Evolutionary conservation across 2,797 vertebrate species (phyloP).

Genomic region (Hippopotamyrus pictus): DNA sequence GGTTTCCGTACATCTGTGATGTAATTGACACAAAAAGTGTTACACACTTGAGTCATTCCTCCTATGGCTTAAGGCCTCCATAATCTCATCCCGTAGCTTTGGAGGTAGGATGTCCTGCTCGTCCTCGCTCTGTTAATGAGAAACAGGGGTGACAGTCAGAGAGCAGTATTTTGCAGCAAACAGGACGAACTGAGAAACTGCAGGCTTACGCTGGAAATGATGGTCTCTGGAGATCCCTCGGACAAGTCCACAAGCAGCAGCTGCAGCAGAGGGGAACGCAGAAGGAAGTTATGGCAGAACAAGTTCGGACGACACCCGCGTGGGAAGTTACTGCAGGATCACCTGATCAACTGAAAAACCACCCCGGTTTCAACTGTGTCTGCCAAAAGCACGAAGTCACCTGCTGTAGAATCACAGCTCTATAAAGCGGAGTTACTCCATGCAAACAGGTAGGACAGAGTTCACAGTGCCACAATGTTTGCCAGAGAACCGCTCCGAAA

Average conservation of each 20-base stretch:
- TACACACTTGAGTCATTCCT: constrained; percentile 52
- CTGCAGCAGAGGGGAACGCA: constrained; percentile 43
- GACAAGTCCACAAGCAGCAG: constrained; percentile 81
- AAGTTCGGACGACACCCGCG: not conserved
- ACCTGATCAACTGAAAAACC: not conserved
- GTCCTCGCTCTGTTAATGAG: constrained; percentile 69
- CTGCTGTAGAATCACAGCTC: not conserved
- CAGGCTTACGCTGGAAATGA: constrained; percentile 68
- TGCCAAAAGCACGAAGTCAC: not conserved
- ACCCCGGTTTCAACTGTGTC: not conserved
- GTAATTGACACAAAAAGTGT: not conserved
- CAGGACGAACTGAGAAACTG: not conserved
- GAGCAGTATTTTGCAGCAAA: not conserved
- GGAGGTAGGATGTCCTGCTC: constrained; percentile 76
- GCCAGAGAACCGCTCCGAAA: not conserved
- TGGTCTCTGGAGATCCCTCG: constrained; percentile 59
- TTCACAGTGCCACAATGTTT: not conserved
- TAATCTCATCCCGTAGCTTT: constrained; percentile 77
- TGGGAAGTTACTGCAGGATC: not conserved
- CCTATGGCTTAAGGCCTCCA: constrained; percentile 55
- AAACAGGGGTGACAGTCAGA: not conserved
- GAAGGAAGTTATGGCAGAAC: not conserved
- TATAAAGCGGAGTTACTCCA: not conserved
- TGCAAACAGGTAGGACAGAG: not conserved
- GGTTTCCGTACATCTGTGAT: not conserved